Conservation (phyloP, 2,113 vertebrate species). For the Uropsilus gracilis region DNA sequence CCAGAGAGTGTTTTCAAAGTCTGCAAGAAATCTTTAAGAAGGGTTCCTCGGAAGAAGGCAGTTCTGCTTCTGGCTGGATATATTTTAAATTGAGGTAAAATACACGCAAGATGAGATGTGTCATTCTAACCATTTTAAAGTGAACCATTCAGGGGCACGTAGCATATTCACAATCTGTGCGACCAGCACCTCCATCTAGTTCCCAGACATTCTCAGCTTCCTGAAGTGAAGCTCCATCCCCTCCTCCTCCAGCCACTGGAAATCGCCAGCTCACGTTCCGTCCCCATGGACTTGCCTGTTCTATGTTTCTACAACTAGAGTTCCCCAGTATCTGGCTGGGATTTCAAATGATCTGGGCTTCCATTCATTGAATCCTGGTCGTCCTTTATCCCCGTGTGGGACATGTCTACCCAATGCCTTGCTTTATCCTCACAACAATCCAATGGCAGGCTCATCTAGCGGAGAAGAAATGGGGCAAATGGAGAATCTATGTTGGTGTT, state of each 20-base stretch:
- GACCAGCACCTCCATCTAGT: neutral
- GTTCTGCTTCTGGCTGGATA: neutral
- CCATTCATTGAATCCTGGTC: neutral
- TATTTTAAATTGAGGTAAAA: neutral
- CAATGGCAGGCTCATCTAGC: neutral
- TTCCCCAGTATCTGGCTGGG: neutral
- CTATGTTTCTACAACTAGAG: neutral
- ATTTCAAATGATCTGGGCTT: neutral
- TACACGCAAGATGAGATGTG: neutral
- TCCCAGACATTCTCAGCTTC: neutral
- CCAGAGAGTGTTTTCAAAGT: neutral
- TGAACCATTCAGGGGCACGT: neutral
- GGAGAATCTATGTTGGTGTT: neutral
- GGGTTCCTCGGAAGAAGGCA: neutral
- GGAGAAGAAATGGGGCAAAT: neutral
- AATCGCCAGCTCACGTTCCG: neutral
- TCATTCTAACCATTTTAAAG: neutral
- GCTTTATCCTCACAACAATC: accelerated
- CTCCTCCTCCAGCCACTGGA: too few species aligned
- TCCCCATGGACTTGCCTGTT: neutral
- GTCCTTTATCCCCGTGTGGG: too few species aligned
- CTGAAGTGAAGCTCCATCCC: neutral
- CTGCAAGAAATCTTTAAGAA: neutral
- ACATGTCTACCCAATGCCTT: neutral
- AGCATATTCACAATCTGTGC: too few species aligned